Evolutionary conservation across 2,888 invertebrate species (phyloP), one percentile per base, ranked within the genome.

Genomic region (Nymphalis polychloros): DNA sequence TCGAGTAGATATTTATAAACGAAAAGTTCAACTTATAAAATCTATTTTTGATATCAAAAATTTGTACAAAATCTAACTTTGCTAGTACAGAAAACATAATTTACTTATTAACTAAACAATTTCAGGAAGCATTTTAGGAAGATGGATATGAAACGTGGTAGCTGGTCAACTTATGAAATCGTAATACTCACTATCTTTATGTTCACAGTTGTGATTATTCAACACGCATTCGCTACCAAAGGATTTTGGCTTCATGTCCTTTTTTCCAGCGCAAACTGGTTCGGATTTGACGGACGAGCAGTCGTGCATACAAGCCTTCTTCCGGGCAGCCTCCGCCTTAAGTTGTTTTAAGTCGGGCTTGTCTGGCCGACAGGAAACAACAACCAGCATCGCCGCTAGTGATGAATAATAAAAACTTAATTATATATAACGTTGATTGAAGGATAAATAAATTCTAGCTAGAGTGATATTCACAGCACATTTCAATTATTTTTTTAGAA

Each of bases 141-240:
- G 13, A 41, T 13, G 13, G 4, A 41, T 41, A 13, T 13, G 13
- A 41, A 3, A 41, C 27, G 27, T 13, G 41, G 41, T 41, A 13
- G 4, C 13, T 41, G 13, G 13, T 4, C 13, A 41, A 13, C 13
- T 10, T 41, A 4, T 41, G 35, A 41, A 41, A 13, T 13, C 41
- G 13, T 31, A 60, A 41, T 27, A 89, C 94, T 93, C 83, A 95
- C 95, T 93, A 59, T 94, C 93, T 77, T 93, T 93, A 77, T 94
- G 89, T 78, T 95, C 95, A 84, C 95, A 95, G 77, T 95, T 95
- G 82, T 94, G 93, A 76, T 94, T 94, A 71, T 93, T 92, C 84
- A 95, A 84, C 59, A 94, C 94, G 79, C 95, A 95, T 72, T 93
- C 93, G 79, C 87, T 94, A 72, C 94, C 95, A 74, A 95, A 95